Conservation (phyloP, 2,113 vertebrate species). For the Thunnus thynnus region DNA sequence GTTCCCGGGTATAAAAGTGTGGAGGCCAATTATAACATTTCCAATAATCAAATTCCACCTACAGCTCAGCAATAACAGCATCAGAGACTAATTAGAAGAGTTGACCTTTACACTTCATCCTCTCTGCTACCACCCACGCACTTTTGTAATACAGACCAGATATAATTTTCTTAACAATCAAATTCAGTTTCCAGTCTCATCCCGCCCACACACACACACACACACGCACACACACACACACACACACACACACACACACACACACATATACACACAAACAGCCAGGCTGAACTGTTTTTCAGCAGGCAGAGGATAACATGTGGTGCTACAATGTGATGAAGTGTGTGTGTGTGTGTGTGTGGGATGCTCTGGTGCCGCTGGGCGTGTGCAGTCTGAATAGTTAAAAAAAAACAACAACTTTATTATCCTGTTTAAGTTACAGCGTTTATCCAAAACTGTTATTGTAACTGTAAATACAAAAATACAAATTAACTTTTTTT, state of each 20-base stretch:
- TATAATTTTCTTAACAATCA: slow-evolving; percentile 64
- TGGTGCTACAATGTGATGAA: not conserved
- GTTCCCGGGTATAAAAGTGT: slow-evolving; percentile 38
- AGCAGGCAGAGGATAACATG: slow-evolving; percentile 1
- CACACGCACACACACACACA: not conserved
- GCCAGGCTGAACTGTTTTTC: not conserved
- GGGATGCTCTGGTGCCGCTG: not conserved
- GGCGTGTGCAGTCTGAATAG: slow-evolving; percentile 21
- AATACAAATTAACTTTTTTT: not conserved
- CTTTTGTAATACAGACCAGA: slow-evolving; percentile 32
- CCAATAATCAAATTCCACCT: slow-evolving; percentile 70
- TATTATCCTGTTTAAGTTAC: not conserved
- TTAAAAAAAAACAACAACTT: not conserved
- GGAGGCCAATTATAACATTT: slow-evolving; percentile 42
- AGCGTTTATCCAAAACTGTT: no score
- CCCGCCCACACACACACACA: slow-evolving; percentile 26
- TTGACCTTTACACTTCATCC: slow-evolving; percentile 67
- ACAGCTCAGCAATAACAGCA: slow-evolving; percentile 29
- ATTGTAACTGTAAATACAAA: not conserved
- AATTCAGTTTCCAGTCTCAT: slow-evolving; percentile 48
- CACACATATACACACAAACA: not conserved
- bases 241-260: not conserved
- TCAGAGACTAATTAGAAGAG: slow-evolving; percentile 53
- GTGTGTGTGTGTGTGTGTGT: slow-evolving; percentile 14
- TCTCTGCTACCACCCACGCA: slow-evolving; percentile 45